Conservation (phyloP, 2,113 vertebrate genomes). For the Cheilinus undulatus region DNA sequence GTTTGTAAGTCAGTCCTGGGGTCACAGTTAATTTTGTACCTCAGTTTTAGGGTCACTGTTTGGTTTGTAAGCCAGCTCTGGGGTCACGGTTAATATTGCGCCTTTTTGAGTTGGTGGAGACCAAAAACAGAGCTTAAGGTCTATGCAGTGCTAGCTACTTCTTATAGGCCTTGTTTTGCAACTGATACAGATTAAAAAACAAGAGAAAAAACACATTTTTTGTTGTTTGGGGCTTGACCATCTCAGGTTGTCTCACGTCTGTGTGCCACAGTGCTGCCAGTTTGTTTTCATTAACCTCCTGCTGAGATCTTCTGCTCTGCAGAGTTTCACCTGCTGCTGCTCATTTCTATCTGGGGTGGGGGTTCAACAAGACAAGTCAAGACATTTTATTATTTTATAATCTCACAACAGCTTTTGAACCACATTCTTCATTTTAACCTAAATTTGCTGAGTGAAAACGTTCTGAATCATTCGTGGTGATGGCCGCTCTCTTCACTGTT, state of each 20-base stretch:
- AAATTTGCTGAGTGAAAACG: neutral
- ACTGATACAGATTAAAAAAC: too few relatives aligned
- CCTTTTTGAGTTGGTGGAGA: too few relatives aligned
- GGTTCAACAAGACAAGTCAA: neutral
- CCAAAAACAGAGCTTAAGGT: too few relatives aligned
- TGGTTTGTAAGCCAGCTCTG: too few relatives aligned
- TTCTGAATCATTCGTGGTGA: too few relatives aligned
- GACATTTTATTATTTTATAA: neutral
- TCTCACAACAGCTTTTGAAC: neutral
- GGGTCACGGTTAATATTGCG: too few relatives aligned
- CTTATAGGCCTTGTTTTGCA: too few relatives aligned
- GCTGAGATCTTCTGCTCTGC: conserved; percentile 30
- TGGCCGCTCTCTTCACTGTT: neutral
- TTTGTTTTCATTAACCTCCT: conserved; percentile 69
- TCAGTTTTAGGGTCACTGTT: too few relatives aligned
- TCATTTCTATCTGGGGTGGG: neutral
- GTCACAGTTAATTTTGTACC: too few relatives aligned
- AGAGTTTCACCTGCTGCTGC: conserved; percentile 8
- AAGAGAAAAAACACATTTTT: neutral
- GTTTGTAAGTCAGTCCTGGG: too few relatives aligned
- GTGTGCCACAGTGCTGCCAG: conserved; percentile 20
- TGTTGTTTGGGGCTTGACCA: conserved; percentile 17
- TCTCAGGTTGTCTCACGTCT: conserved; percentile 41
- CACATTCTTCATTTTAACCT: neutral
- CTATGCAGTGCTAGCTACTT: too few relatives aligned